phyloP scores from a whole-genome alignment of 2,113 vertebrate genomes.

The Mesoclemmys tuberculata region DNA sequence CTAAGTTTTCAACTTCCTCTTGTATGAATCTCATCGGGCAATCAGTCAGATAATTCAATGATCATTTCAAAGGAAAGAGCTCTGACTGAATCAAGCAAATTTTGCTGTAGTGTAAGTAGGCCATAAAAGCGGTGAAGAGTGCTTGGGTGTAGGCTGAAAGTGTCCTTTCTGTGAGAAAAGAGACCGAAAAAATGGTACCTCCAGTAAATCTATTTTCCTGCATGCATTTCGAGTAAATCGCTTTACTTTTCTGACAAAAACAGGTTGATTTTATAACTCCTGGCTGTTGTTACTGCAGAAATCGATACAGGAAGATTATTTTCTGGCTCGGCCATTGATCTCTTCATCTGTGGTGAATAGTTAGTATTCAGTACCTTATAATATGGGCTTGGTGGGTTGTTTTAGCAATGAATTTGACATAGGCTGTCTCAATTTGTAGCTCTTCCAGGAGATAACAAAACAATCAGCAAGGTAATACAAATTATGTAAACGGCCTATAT shows the following conservation, averaged over 20 bases:
- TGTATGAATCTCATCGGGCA: background rate
- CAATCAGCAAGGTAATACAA: background rate
- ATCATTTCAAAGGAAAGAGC: background rate
- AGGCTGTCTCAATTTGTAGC: background rate
- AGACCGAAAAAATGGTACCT: background rate
- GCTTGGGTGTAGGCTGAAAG: background rate
- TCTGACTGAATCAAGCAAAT: background rate
- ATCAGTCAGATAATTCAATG: fast-evolving
- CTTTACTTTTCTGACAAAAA: background rate
- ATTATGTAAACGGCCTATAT: background rate
- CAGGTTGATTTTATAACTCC: background rate
- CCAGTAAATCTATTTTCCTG: background rate
- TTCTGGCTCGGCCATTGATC: background rate
- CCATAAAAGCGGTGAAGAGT: background rate
- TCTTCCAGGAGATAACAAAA: background rate
- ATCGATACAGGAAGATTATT: background rate
- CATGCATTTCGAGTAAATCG: background rate
- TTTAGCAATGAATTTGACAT: background rate
- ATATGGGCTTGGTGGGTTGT: background rate
- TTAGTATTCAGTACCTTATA: background rate
- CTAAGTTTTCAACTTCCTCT: background rate
- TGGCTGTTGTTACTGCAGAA: background rate
- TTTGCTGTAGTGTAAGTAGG: background rate
- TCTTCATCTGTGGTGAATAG: background rate
- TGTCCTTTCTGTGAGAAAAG: background rate